Conservation (phyloP, 2,113 vertebrate species). For the Tychaedon coryphoeus region DNA sequence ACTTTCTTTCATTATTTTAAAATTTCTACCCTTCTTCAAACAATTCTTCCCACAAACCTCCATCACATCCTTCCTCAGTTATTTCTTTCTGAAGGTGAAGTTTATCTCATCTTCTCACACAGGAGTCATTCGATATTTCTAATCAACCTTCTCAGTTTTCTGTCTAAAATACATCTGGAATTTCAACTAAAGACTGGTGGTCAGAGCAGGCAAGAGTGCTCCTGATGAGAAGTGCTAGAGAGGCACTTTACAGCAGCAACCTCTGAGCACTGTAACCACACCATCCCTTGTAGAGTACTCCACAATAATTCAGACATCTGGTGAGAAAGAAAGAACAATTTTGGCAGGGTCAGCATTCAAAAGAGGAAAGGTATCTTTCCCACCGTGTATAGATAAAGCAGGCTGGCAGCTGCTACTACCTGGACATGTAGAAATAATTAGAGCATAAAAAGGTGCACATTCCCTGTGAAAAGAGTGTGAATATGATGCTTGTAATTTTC, state of each 20-base stretch:
- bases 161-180: neutral
- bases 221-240: neutral
- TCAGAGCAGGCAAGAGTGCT: neutral
- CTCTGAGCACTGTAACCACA: neutral
- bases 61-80: neutral
- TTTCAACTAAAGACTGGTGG: neutral
- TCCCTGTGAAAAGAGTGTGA: neutral
- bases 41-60: neutral
- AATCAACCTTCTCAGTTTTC: neutral
- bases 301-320: neutral
- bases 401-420: constrained; percentile 8
- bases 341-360: neutral
- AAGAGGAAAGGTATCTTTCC: neutral
- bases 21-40: neutral
- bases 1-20: neutral
- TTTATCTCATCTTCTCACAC: neutral
- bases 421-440: neutral
- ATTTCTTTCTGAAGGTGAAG: neutral
- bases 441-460: constrained; percentile 15
- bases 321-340: neutral
- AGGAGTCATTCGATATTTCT: neutral
- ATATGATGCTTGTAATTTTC: neutral
- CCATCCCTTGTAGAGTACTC: neutral
- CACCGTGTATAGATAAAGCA: neutral
- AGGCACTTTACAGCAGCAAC: neutral